These are phyloP conservation scores for Triplophysa dalaica DNA, from an alignment of 2,113 vertebrate species.

Conservation along the genomic window DNA sequence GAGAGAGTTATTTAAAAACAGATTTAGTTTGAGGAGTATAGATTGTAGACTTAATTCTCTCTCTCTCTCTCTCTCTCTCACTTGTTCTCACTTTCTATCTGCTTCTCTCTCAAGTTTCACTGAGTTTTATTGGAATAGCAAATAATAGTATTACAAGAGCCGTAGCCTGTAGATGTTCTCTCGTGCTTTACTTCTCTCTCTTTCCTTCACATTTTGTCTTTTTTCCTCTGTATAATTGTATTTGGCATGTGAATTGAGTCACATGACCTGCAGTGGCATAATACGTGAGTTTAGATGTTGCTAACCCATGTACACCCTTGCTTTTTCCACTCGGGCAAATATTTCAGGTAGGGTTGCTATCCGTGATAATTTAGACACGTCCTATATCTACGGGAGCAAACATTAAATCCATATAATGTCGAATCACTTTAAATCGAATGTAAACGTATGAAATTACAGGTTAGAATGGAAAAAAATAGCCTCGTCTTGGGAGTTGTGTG, in stretches of 20 bases:
- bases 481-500: too few relatives aligned
- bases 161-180: background rate
- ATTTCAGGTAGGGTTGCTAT: background rate
- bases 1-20: slow-evolving; percentile 38
- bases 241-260: slow-evolving; percentile 25
- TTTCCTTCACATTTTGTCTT: background rate
- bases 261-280: slow-evolving; percentile 3
- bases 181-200: too few relatives aligned
- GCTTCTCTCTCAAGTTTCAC: background rate
- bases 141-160: slow-evolving; percentile 26
- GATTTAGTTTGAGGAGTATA: slow-evolving; percentile 36
- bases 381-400: too few relatives aligned
- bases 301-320: background rate
- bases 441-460: too few relatives aligned
- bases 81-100: background rate
- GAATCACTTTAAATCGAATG: too few relatives aligned
- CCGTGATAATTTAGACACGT: too few relatives aligned
- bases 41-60: slow-evolving; percentile 38
- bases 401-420: too few relatives aligned
- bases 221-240: background rate
- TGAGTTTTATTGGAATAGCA: slow-evolving; percentile 33
- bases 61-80: slow-evolving; percentile 1
- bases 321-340: background rate
- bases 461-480: too few relatives aligned
- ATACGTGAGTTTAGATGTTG: background rate